Percentiles rank a stretch among this genome's conserved stretches.
These are phyloP conservation scores for Willisornis vidua DNA, from an alignment of 2,113 vertebrate species.

Conservation along the genomic window DNA sequence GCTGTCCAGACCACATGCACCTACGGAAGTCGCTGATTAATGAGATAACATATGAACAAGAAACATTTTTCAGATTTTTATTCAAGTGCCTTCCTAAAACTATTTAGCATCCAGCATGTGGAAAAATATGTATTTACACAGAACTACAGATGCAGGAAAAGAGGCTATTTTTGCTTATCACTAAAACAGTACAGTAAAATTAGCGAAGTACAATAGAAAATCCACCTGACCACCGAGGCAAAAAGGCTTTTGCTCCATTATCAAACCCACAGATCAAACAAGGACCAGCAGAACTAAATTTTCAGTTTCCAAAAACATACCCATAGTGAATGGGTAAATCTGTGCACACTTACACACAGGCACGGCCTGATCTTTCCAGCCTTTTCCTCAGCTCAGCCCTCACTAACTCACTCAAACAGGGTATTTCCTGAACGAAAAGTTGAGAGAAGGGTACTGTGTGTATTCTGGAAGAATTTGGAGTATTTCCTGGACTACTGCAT, in stretches of 20 bases:
- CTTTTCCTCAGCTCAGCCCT: not conserved
- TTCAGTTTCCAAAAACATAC: not conserved
- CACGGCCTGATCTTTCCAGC: not conserved
- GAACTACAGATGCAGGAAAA: constrained; percentile 29
- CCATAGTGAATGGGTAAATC: accelerated
- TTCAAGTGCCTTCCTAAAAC: constrained; percentile 63
- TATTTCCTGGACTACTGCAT: constrained; percentile 28
- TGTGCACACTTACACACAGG: not conserved
- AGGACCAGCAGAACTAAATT: not conserved
- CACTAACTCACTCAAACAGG: not conserved
- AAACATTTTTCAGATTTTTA: constrained; percentile 50
- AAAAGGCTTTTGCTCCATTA: constrained; percentile 20
- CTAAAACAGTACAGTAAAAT: not conserved
- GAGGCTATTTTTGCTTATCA: constrained; percentile 44
- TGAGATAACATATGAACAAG: constrained; percentile 56
- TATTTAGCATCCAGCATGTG: constrained; percentile 45
- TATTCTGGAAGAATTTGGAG: constrained; percentile 31
- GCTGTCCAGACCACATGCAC: not conserved
- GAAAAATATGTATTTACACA: constrained; percentile 43
- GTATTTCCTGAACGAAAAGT: not conserved
- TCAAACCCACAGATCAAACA: constrained; percentile 28
- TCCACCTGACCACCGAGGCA: not conserved
- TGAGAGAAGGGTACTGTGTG: not conserved
- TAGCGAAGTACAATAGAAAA: constrained; percentile 42
- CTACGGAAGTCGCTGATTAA: constrained; percentile 39